Evolutionary conservation across 2,797 vertebrate species (phyloP), one percentile per base, ranked within the genome.

Genomic region (Parauchenoglanis ngamensis): DNA sequence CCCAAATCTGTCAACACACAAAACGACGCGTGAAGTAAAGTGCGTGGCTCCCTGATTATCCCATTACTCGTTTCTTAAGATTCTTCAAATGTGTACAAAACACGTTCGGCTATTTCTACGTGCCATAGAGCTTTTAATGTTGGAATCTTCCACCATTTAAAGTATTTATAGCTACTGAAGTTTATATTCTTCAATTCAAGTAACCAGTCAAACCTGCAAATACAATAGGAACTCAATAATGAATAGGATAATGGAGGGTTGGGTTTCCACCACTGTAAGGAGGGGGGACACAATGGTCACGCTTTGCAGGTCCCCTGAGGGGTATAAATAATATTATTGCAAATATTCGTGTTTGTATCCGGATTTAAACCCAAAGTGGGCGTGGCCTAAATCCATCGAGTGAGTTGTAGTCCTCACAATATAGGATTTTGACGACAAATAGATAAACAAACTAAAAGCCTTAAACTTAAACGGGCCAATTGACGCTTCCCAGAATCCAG

Each of bases 1-100:
- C 92, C 92, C 92, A 93, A 82, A 93, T 93, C 92, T 93, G 21
- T 44, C 21, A 35, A 7, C 49, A 1, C 46, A 82, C 40, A 63
- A 35, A 73, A 61, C 1, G 25, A 12, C 7, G 44, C 17, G 10
- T 10, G 15, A n/a, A 19, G 52, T 8, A 12, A 78, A 7, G 7
- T 8, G n/a, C 13, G 28, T 76, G 3, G 44, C 25, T n/a, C 0
- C 13, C 11, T 0, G 12, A n/a, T n/a, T 75, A 75, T 17, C 6
- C 13, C 2, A 25, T 75, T n/a, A 49, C 44, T 25, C 7, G 12
- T 5, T 12, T 12, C 25, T 46, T 19, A 40, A 21, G 31, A 15
- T 46, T 49, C 25, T 25, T 49, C 46, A 49, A 70, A 70, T n/a
- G 2, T n/a, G 25, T 59, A 57, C 56, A 31, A 31, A 31, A 40